Evolutionary conservation across 37 sponge, comb jelly and placozoan genomes (phyloP).

Genomic region (Halichondria panicea): DNA sequence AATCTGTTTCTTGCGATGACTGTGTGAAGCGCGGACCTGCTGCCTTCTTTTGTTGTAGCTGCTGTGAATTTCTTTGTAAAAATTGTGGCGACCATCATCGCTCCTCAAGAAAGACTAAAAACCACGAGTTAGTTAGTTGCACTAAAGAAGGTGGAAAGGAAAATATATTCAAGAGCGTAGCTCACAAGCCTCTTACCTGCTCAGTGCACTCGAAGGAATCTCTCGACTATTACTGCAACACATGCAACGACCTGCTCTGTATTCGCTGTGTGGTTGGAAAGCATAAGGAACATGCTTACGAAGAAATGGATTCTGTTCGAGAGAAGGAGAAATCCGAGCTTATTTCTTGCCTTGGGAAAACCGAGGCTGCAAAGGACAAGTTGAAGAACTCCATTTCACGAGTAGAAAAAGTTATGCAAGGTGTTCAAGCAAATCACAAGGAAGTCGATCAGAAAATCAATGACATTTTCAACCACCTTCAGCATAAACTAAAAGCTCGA

Average conservation of each 20-base stretch:
- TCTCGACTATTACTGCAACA: conserved; percentile 35
- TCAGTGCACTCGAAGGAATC: conserved; percentile 1
- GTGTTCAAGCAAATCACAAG: conserved; percentile 10
- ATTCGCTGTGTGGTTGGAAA: conserved; percentile 20
- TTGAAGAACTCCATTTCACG: conserved; percentile 18
- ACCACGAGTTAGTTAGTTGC: no score
- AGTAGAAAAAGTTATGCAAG: conserved; percentile 4
- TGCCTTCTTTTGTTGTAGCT: no score
- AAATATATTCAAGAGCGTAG: not conserved
- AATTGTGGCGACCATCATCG: no score
- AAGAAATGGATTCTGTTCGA: conserved; percentile 16
- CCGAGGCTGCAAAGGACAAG: not conserved
- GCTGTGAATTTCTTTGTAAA: no score
- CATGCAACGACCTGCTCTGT: conserved; percentile 19
- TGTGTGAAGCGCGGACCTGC: no score
- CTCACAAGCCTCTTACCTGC: conserved; percentile 16
- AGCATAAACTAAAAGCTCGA: conserved; percentile 5
- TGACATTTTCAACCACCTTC: not conserved
- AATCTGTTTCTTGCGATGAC: no score
- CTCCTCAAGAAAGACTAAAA: no score
- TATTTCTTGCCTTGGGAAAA: not conserved
- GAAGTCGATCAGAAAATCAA: conserved; percentile 12
- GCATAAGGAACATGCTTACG: conserved; percentile 20
- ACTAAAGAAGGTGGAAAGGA: no score
- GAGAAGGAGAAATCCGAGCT: conserved; percentile 7